phyloP scores from a whole-genome alignment of 2,888 invertebrate genomes.

The Diplolepis rosae region DNA sequence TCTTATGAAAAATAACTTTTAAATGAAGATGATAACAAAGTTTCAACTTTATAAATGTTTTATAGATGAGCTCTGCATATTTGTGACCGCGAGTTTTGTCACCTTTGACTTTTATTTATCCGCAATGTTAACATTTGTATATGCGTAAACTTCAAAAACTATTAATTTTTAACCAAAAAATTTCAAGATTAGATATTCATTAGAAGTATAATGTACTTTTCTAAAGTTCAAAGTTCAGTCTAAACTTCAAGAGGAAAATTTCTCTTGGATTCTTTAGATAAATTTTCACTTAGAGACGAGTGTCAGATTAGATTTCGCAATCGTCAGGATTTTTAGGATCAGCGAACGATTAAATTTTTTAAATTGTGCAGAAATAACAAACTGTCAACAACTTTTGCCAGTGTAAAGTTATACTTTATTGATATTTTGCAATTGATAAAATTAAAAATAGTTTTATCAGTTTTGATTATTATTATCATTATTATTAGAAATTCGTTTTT shows the following conservation, averaged over 20 bases:
- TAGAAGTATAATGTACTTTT: background rate
- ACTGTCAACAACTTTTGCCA: background rate
- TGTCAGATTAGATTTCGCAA: background rate
- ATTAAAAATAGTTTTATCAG: too few species aligned
- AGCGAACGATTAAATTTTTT: too few species aligned
- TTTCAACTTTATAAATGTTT: constrained; percentile 3
- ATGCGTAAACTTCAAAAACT: background rate
- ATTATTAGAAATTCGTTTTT: too few species aligned
- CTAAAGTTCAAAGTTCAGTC: background rate
- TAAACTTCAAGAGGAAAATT: too few species aligned
- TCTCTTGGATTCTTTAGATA: background rate
- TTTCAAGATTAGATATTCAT: background rate
- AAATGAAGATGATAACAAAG: background rate
- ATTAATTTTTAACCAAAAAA: background rate
- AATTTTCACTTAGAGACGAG: background rate
- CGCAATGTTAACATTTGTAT: constrained; percentile 15
- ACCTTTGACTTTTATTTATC: constrained; percentile 24
- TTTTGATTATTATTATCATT: too few species aligned
- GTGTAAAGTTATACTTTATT: background rate
- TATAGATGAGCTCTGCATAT: constrained; percentile 22
- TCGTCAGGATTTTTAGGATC: background rate
- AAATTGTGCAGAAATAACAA: background rate
- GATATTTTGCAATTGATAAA: too few species aligned
- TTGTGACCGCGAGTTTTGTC: constrained; percentile 7
- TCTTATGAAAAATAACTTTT: too few species aligned